Base-by-base conservation (phyloP, 2,888 invertebrate species). In the Schrankia costaestrigalis region DNA sequence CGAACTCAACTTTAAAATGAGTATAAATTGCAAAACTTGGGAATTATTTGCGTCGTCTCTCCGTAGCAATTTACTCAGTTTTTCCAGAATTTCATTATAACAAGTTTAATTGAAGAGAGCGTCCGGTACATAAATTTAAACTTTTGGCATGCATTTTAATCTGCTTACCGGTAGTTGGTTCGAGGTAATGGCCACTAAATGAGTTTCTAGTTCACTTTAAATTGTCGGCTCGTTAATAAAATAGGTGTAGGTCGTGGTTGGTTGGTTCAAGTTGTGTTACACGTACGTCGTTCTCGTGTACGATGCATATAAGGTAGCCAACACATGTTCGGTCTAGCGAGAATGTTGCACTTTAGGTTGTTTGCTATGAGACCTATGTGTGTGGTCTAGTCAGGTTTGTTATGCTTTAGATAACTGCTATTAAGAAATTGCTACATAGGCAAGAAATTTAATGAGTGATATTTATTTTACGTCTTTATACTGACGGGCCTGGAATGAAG, bases 41-140 rank as follows among this genome's bases (percentile, higher is more conserved):
- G 67, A 79, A 73, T 78, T 78, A 82, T 82, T 81, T 78, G 70
- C 73, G 72, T 76, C 75, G 71, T 59, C 55, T 56, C 47, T 69
- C 69, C 66, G 64, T 64, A 69, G 73, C 73, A 76, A 77, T 77
- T 81, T 63, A 54, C 58, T 74, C 70, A 65, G 78, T 80, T 82
- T 80, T 82, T 79, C 69, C 71, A 69, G 65, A 72, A 75, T 80
- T 82, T 78, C 76, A 78, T 81, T 79, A 76, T 78, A 81, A 81
- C 78, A 80, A 82, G 78, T 83, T 84, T 82, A 82, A 84, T 85
- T 81, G 81, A 82, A 83, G 82, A 79, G 78, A 77, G 71, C 74
- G 77, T 77, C 79, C 79, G 74, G 77, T 76, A 72, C 76, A 78
- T 83, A 81, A 82, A 84, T 84, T 82, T 75, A 72, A 85, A 83